Conservation (phyloP, 1,140 invertebrate genomes). For the Chymomyza costata region DNA sequence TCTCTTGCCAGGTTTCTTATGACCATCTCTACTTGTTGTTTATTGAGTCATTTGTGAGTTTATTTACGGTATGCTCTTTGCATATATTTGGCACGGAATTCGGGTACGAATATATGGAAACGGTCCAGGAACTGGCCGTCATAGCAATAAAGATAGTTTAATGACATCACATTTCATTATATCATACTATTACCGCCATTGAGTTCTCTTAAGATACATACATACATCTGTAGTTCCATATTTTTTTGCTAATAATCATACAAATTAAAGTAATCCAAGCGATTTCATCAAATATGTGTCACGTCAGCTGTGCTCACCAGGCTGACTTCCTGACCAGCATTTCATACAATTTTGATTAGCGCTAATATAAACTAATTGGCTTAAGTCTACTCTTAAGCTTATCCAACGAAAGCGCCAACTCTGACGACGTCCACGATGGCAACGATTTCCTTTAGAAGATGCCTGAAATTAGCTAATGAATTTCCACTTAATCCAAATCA, state of each 20-base stretch:
- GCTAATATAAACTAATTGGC: conserved; percentile 62
- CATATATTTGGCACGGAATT: no score
- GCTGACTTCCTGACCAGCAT: conserved; percentile 40
- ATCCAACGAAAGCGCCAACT: conserved; percentile 12
- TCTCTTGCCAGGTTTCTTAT: conserved; percentile 17
- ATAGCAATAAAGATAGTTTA: no score
- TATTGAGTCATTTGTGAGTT: conserved; percentile 62
- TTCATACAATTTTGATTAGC: conserved; percentile 9
- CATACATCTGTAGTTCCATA: no score
- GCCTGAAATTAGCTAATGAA: conserved; percentile 65
- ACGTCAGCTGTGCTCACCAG: conserved; percentile 7
- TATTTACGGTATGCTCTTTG: conserved; percentile 38
- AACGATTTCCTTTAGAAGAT: conserved; percentile 28
- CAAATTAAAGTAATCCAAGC: no score
- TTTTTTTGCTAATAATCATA: no score
- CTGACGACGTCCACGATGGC: conserved; percentile 49
- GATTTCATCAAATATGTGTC: conserved; percentile 17
- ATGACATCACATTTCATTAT: no score
- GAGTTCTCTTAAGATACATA: no score
- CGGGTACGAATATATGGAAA: no score
- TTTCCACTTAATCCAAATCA: conserved; percentile 70
- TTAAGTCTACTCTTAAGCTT: no score
- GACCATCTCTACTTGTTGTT: conserved; percentile 15
- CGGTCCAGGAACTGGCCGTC: no score
- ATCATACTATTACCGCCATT: no score